phyloP scores from a whole-genome alignment of 2,888 invertebrate species.

The Cataglyphis rosenhaueri region DNA sequence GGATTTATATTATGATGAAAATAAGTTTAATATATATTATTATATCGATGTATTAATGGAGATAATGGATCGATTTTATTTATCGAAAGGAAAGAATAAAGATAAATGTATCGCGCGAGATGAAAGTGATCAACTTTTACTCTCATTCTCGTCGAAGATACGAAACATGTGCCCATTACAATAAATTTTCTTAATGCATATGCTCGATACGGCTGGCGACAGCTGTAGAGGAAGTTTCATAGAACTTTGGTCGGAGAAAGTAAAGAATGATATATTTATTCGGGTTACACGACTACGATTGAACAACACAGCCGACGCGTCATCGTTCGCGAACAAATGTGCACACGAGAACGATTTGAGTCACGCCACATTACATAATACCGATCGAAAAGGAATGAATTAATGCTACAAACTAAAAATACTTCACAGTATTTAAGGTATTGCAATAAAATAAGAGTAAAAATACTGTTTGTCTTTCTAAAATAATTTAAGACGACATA shows the following conservation, averaged over 20 bases:
- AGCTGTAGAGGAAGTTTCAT: constrained; percentile 64
- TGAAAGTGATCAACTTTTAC: constrained; percentile 25
- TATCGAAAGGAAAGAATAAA: background rate
- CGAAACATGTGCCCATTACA: constrained; percentile 24
- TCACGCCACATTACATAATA: constrained; percentile 52
- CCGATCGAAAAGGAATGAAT: constrained; percentile 24
- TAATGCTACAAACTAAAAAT: background rate
- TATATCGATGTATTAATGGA: background rate
- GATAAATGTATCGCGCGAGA: background rate
- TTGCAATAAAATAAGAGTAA: background rate
- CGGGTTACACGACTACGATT: constrained; percentile 65
- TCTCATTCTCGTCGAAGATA: background rate
- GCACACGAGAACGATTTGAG: background rate
- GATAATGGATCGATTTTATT: constrained; percentile 1
- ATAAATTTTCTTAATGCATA: constrained; percentile 37
- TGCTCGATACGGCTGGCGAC: constrained; percentile 19
- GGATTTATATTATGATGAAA: background rate
- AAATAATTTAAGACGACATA: background rate
- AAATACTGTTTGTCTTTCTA: background rate
- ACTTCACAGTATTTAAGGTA: background rate
- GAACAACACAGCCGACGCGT: constrained; percentile 36
- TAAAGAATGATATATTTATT: constrained; percentile 75
- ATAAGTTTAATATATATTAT: constrained; percentile 9
- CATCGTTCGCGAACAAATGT: constrained; percentile 27
- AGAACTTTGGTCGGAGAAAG: constrained; percentile 73